These are phyloP conservation scores for Meloidogyne exigua DNA, from an alignment of 1,140 invertebrate species.

Conservation along the genomic window DNA sequence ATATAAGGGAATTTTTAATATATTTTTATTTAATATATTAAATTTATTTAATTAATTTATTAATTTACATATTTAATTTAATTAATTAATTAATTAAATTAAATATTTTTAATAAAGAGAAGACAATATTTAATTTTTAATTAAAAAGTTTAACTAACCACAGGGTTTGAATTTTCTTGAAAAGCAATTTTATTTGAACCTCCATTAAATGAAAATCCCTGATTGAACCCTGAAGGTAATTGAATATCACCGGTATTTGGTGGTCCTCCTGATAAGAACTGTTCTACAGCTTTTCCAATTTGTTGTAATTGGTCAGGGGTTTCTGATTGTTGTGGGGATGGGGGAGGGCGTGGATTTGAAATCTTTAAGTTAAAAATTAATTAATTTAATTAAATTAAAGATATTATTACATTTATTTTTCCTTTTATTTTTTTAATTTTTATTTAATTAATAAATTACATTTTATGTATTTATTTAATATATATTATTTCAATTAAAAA, in stretches of 20 bases:
- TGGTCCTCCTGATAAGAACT: conserved; percentile 56
- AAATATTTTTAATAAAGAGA: no score
- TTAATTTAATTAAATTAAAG: not conserved
- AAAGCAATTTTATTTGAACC: conserved; percentile 48
- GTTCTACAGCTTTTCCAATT: conserved; percentile 55
- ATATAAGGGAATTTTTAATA: no score
- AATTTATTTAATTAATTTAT: no score
- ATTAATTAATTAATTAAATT: not conserved
- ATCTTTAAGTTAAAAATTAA: not conserved
- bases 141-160: conserved; percentile 32
- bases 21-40: no score
- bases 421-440: no score
- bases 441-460: no score
- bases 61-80: no score
- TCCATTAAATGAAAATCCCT: conserved; percentile 56
- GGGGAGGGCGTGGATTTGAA: conserved; percentile 15
- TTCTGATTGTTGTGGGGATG: not conserved
- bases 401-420: no score
- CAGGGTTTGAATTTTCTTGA: conserved; percentile 38
- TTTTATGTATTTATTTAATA: no score
- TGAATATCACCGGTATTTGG: conserved; percentile 39
- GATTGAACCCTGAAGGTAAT: conserved; percentile 60
- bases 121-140: no score
- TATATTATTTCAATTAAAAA: no score
- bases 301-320: conserved; percentile 42